A percentile compares a stretch with the other conserved stretches of the same genome.
Evolutionary conservation across 2,797 vertebrate genomes (phyloP).

Genomic region (Sebastiscus tertius): DNA sequence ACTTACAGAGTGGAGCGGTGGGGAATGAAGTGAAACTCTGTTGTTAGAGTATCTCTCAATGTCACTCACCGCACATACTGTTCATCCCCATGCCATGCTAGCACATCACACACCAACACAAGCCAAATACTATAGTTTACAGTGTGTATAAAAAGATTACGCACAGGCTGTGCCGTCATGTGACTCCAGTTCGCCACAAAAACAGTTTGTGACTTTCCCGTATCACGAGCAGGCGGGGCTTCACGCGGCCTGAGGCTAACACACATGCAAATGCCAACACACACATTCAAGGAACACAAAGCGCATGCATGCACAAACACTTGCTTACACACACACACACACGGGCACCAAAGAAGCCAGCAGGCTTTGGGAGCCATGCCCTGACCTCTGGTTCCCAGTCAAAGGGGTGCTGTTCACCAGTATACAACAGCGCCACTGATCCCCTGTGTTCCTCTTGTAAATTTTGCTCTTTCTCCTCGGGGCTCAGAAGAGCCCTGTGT

Average conservation of each 20-base stretch:
- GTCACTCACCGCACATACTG: constrained; percentile 46
- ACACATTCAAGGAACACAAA: constrained; percentile 63
- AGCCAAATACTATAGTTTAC: constrained; percentile 54
- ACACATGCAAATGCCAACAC: constrained; percentile 53
- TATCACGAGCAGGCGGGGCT: constrained; percentile 62
- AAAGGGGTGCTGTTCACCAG: constrained; percentile 74
- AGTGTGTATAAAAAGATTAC: constrained; percentile 58
- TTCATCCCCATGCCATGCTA: constrained; percentile 29
- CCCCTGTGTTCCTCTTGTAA: constrained; percentile 78
- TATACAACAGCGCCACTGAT: constrained; percentile 77
- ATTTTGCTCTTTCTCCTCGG: constrained; percentile 83
- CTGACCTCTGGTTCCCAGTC: constrained; percentile 76
- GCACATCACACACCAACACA: constrained; percentile 32
- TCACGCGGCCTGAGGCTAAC: constrained; percentile 50
- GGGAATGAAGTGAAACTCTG: constrained; percentile 43
- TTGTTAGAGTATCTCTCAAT: constrained; percentile 40
- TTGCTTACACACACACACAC: constrained; percentile 8
- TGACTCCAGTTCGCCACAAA: constrained; percentile 68
- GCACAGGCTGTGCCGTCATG: constrained; percentile 64
- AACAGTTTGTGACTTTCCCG: constrained; percentile 69
- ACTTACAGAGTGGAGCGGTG: constrained; percentile 29
- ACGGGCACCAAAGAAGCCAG: constrained; percentile 54
- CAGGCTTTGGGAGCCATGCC: constrained; percentile 67
- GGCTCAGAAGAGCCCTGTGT: constrained; percentile 74
- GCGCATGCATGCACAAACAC: constrained; percentile 34